Conservation (phyloP, 1,140 invertebrate species). For the Centruroides sculpturatus region DNA sequence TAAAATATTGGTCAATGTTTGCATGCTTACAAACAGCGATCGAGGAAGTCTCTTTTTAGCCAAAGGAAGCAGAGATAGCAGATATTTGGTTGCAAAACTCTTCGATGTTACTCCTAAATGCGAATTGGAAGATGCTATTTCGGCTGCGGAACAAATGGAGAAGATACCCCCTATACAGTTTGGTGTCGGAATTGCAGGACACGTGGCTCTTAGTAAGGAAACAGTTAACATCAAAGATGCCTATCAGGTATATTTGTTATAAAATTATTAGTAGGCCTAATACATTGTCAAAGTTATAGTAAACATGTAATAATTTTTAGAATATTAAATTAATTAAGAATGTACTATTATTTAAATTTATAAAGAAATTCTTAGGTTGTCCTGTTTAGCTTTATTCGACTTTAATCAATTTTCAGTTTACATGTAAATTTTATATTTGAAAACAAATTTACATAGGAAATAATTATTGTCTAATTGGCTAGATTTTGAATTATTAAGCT, state of each 20-base stretch:
- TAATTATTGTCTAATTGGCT: too few relatives aligned
- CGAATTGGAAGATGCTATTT: slow-evolving; percentile 60
- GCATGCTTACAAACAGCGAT: slow-evolving; percentile 69
- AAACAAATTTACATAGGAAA: too few relatives aligned
- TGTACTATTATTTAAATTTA: too few relatives aligned
- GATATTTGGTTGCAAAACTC: slow-evolving; percentile 74
- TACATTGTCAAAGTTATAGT: too few relatives aligned
- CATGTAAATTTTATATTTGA: too few relatives aligned
- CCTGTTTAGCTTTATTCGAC: too few relatives aligned
- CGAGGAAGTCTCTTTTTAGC: slow-evolving; percentile 74
- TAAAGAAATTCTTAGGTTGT: too few relatives aligned
- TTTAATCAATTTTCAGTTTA: too few relatives aligned
- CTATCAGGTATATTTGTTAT: slow-evolving; percentile 45
- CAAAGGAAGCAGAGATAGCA: slow-evolving; percentile 52
- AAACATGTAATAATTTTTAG: too few relatives aligned
- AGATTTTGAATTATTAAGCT: too few relatives aligned
- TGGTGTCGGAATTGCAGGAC: slow-evolving; percentile 75
- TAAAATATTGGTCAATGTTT: slow-evolving; percentile 84
- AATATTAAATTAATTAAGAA: too few relatives aligned
- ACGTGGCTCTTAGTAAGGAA: slow-evolving; percentile 71
- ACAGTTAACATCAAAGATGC: slow-evolving; percentile 82
- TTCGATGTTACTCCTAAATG: slow-evolving; percentile 82
- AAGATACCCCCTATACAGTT: slow-evolving; percentile 56
- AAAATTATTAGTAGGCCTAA: too few relatives aligned
- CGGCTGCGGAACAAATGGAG: slow-evolving; percentile 49